Percentiles rank a stretch among this genome's conserved stretches.
Evolutionary conservation across 2,888 invertebrate species (phyloP).

Genomic region (Therioaphis trifolii): DNA sequence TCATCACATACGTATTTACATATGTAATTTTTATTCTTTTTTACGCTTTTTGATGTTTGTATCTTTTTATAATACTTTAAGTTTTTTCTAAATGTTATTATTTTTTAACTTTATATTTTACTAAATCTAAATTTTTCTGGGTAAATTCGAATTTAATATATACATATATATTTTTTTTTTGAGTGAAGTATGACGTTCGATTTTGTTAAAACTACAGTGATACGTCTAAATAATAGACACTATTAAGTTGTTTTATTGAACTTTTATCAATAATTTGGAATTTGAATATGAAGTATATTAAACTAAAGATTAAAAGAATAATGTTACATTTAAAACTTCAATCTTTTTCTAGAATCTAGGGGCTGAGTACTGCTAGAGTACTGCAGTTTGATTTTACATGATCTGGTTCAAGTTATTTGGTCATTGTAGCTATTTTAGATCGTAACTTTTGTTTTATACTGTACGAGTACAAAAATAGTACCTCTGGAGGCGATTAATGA

Average conservation of each 20-base stretch:
- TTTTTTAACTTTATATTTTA: no score
- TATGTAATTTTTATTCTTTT: no score
- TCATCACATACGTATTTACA: no score
- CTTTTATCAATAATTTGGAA: neutral
- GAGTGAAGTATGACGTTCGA: no score
- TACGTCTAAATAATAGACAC: no score
- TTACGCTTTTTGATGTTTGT: no score
- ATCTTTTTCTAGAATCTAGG: neutral
- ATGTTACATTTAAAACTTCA: neutral
- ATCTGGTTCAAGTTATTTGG: neutral
- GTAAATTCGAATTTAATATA: no score
- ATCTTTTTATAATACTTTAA: no score
- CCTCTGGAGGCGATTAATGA: constrained; percentile 11
- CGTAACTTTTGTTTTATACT: neutral
- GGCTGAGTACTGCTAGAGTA: neutral
- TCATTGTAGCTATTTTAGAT: neutral
- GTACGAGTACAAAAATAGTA: constrained; percentile 35
- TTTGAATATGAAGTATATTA: neutral
- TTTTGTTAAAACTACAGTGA: no score
- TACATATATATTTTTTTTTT: no score
- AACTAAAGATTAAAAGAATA: neutral
- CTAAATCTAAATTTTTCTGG: no score
- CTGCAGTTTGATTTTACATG: neutral
- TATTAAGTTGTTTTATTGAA: neutral
- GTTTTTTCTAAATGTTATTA: no score